Base-by-base conservation (phyloP, 2,797 vertebrate genomes). In the Anisognathus igniventris region DNA sequence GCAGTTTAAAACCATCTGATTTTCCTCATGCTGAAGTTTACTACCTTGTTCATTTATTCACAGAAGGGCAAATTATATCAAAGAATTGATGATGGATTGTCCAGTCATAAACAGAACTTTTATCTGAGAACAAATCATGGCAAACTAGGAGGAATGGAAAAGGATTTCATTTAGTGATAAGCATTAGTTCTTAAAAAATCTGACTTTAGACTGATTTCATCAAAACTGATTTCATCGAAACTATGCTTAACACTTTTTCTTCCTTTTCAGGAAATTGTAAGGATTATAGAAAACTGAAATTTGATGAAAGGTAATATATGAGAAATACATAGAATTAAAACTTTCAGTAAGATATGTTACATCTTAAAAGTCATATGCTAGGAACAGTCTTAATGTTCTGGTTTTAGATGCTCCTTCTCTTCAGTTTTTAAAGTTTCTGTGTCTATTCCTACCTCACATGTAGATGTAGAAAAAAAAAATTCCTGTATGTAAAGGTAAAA, bases 211-310 rank as follows among this genome's bases (percentile, higher is more conserved):
- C 28, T 30, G 20, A 89, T 89, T 87, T 96, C 56, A 71, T 77
- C 64, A 82, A 89, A 89, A n/a, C n/a, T n/a, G n/a, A n/a, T n/a
- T n/a, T n/a, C n/a, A n/a, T n/a, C 7, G 70, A 76, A 92, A 77
- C 66, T 85, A 35, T 42, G 17, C 18, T 91, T 82, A 66, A 8
- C n/a, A 74, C 53, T 37, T 93, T 76, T 89, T 87, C 70, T 81
- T 86, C 54, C 30, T 79, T 87, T 87, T 77, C 85, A 85, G 84
- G 71, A 92, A 82, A 85, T 71, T 85, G 9, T 87, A 50, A 82
- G 60, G 37, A 64, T 91, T 93, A 79, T 42, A 76, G 45, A 82
- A 89, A 94, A 79, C 48, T 51, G 44, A 87, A 92, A 87, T 93
- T 88, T 88, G 67, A 70, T 73, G 37, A 76, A 82, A 91, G 9